phyloP scores from a whole-genome alignment of 2,888 invertebrate genomes.

The Amaurobius ferox region DNA sequence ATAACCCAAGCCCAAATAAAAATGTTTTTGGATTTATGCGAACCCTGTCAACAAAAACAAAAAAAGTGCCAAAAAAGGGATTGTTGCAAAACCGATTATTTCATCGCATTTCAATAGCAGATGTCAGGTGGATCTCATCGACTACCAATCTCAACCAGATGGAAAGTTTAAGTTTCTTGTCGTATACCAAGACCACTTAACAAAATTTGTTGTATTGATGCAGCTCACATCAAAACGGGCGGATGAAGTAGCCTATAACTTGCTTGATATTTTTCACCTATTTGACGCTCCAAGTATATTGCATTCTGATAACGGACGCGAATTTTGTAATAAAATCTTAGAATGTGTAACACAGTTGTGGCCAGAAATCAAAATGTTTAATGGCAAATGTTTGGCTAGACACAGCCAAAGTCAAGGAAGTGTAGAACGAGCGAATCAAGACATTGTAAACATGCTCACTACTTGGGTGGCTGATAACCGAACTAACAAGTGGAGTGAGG shows the following conservation, averaged over 20 bases:
- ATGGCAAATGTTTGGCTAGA: slow-evolving; percentile 45
- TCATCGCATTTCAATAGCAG: too few species aligned
- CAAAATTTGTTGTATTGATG: slow-evolving; percentile 73
- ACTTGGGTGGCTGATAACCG: slow-evolving; percentile 39
- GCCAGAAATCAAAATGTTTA: slow-evolving; percentile 36
- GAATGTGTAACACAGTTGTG: slow-evolving; percentile 24
- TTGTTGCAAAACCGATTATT: too few species aligned
- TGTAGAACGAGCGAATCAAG: slow-evolving; percentile 40
- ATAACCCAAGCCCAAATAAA: too few species aligned
- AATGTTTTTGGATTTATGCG: too few species aligned
- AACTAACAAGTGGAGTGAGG: slow-evolving; percentile 67
- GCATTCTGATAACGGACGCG: slow-evolving; percentile 69
- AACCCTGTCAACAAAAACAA: too few species aligned
- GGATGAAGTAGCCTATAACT: slow-evolving; percentile 57
- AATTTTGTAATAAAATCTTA: slow-evolving; percentile 68
- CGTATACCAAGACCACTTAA: slow-evolving; percentile 72
- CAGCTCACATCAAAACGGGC: slow-evolving; percentile 67
- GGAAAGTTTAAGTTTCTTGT: slow-evolving; percentile 72
- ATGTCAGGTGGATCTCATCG: too few species aligned
- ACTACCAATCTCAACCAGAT: too few species aligned
- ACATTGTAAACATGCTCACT: slow-evolving; percentile 37
- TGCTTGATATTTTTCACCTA: slow-evolving; percentile 70
- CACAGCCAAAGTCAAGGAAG: slow-evolving; percentile 35
- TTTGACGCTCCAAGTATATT: slow-evolving; percentile 70
- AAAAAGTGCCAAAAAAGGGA: too few species aligned